Base-by-base conservation (phyloP, 2,888 invertebrate species). In the Eugnorisma glareosa region DNA sequence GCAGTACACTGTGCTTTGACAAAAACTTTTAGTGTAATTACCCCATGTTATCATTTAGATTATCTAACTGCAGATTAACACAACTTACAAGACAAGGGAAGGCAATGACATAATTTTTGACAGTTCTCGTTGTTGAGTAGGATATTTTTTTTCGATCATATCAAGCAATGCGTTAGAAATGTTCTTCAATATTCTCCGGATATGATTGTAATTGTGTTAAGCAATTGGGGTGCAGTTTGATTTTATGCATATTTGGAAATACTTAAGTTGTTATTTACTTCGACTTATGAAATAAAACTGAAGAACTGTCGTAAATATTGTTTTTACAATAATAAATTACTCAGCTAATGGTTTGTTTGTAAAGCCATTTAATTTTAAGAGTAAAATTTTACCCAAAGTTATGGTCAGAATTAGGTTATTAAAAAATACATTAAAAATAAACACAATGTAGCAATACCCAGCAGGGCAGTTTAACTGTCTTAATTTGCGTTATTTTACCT, bases 401-500 rank as follows among this genome's bases (percentile, higher is more conserved):
- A 48, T 35, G 18, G 8, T 28, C n/a, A 18, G 3, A 59, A 77
- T 70, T 54, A 45, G 51, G 66, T 61, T 24, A 45, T 28, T 43
- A 68, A 66, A 84, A 76, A 37, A 54, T 37, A 59, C 68, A 69
- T 68, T 48, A 59, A 66, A 75, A 43, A 63, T 61, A 69, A 69
- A 81, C 64, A 69, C 66, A 81, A 45, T 57, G 43, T 54, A 45
- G 31, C 31, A 31, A 40, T 59, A 13, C 61, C 77, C 64, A 37
- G 24, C 48, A 61, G 54, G 40, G 74, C 40, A 69, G 31, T 75
- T 63, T 59, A 67, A 68, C 28, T 66, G 71, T 75, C 69, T 75
- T 59, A 74, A 77, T 85, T 78, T 67, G 73, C 61, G 51, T 85
- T 74, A 77, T 70, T 83, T 97, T 63, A 77, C 67, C 67, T 85